Conservation (phyloP, 2,113 vertebrate species). For the Eulemur rufifrons region DNA sequence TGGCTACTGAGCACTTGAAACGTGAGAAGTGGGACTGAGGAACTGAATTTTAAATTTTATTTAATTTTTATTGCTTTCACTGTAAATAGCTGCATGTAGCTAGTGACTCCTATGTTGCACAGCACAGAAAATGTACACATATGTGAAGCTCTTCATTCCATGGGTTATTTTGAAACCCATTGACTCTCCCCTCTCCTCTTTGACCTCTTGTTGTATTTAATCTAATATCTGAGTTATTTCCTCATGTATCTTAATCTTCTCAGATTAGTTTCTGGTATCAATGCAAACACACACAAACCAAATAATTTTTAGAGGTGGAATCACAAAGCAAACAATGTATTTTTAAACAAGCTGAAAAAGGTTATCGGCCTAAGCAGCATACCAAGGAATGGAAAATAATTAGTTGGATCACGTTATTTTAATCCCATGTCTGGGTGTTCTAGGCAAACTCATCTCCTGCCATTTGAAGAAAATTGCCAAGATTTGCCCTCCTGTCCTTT, state of each 20-base stretch:
- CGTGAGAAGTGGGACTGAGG: neutral
- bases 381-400: conserved; percentile 19
- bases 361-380: neutral
- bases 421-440: neutral
- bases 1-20: neutral
- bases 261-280: conserved; percentile 25
- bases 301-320: conserved; percentile 30
- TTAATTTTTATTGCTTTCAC: neutral
- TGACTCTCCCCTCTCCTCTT: neutral
- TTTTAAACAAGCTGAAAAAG: conserved; percentile 37
- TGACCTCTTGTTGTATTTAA: neutral
- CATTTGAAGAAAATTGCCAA: conserved; percentile 29
- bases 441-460: conserved; percentile 44
- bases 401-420: neutral
- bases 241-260: conserved; percentile 14
- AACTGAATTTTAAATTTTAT: neutral
- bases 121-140: neutral
- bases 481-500: conserved; percentile 30
- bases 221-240: neutral
- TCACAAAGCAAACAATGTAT: neutral
- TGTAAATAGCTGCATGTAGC: neutral
- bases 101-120: no score
- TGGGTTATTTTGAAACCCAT: neutral
- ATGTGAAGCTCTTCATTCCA: neutral
- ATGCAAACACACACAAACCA: neutral